Conservation (phyloP, 2,113 vertebrate species). For the Peromyscus polionotus region DNA sequence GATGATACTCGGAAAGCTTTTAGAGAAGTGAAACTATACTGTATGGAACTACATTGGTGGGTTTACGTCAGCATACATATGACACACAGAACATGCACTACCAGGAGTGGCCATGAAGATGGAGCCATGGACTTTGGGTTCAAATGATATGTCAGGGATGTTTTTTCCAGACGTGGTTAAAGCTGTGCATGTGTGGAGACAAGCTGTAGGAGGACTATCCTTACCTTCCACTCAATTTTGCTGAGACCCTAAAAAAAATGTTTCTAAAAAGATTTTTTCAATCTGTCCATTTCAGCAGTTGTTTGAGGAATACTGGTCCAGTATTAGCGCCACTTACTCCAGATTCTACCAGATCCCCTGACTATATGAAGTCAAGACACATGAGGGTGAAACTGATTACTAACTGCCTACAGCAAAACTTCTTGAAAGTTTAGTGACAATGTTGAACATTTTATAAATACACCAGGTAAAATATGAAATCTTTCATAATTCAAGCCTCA, state of each 20-base stretch:
- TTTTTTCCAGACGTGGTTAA: neutral
- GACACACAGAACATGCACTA: neutral
- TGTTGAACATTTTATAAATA: constrained; percentile 14
- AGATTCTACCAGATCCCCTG: neutral
- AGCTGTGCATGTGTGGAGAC: too few species aligned
- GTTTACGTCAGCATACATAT: neutral
- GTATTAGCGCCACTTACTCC: neutral
- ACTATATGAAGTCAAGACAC: neutral
- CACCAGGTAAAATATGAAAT: neutral
- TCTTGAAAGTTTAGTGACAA: neutral
- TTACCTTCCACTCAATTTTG: neutral
- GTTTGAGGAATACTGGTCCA: neutral
- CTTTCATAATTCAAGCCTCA: neutral
- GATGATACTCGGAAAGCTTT: neutral
- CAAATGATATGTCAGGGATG: neutral
- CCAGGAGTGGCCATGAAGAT: neutral
- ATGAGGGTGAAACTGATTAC: neutral
- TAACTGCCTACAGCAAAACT: neutral
- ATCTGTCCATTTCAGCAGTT: neutral
- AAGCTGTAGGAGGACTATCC: neutral
- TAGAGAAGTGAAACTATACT: neutral
- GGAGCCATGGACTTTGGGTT: neutral
- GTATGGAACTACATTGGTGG: neutral
- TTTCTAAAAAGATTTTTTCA: neutral
- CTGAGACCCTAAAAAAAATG: neutral